These are phyloP conservation scores for Salvelinus namaycush DNA, from an alignment of 2,113 vertebrate genomes.

Conservation along the genomic window DNA sequence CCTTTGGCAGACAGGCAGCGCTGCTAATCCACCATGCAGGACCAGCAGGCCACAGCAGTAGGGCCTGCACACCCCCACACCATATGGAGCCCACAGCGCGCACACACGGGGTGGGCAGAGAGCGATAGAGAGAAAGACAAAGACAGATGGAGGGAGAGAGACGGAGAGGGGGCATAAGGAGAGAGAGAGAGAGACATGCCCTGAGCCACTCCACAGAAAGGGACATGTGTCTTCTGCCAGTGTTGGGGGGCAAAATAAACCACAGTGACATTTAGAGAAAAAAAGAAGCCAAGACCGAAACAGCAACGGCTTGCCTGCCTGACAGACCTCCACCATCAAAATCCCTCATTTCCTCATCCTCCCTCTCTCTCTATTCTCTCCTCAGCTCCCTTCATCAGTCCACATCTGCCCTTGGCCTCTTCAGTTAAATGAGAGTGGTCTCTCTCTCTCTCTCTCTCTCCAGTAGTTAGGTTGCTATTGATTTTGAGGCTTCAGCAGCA, in stretches of 20 bases:
- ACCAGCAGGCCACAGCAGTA: constrained; percentile 45
- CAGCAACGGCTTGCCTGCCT: neutral
- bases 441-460: neutral
- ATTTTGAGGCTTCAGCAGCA: constrained; percentile 40
- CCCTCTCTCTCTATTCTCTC: neutral
- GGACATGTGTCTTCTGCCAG: constrained; percentile 71
- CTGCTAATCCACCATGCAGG: constrained; percentile 43
- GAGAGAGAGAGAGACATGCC: constrained; percentile 8
- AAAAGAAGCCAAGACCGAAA: constrained; percentile 25
- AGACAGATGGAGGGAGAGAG: constrained; percentile 4
- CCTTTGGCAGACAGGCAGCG: constrained; percentile 44
- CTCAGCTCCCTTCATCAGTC: neutral
- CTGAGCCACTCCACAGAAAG: constrained; percentile 54
- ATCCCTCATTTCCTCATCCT: neutral
- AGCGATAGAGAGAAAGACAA: neutral
- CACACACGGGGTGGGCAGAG: neutral
- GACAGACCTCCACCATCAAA: constrained; percentile 27
- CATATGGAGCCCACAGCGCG: neutral
- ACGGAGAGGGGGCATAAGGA: neutral
- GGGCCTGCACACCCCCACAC: neutral
- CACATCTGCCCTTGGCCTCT: constrained; percentile 23
- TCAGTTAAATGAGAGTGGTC: neutral
- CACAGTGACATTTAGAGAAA: constrained; percentile 61
- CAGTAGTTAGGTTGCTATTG: constrained; percentile 25
- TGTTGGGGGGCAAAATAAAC: constrained; percentile 45